These are phyloP conservation scores for Philopotamus ludificatus DNA, from an alignment of 1,140 invertebrate genomes.

Conservation along the genomic window DNA sequence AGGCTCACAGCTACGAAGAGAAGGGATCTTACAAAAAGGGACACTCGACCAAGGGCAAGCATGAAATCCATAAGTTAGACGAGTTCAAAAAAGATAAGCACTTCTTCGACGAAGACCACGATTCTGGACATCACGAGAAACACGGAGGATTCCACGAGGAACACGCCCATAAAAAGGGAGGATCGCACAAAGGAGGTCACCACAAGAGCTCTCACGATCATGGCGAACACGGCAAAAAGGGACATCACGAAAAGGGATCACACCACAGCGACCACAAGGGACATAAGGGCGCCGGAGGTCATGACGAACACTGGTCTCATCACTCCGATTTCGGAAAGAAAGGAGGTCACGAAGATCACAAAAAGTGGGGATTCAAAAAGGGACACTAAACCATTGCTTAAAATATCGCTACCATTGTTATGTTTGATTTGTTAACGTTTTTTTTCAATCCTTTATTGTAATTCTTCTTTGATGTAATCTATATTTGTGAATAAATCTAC, in stretches of 20 bases:
- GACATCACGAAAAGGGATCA: conserved; percentile 49
- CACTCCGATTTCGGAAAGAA: conserved; percentile 65
- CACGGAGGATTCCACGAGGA: conserved; percentile 67
- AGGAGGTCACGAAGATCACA: conserved; percentile 56
- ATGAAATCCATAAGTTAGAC: conserved; percentile 72
- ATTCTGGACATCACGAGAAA: conserved; percentile 68
- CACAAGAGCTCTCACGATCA: conserved; percentile 62
- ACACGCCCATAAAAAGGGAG: conserved; percentile 66
- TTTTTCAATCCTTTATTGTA: conserved; percentile 21
- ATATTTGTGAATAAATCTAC: conserved; percentile 37
- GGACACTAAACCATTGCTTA: conserved; percentile 47
- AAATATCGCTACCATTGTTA: conserved; percentile 27
- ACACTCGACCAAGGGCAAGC: conserved; percentile 73
- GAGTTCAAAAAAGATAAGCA: conserved; percentile 55
- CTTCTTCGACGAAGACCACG: conserved; percentile 76
- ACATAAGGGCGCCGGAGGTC: conserved; percentile 54
- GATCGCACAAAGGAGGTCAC: conserved; percentile 65
- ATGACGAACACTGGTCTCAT: conserved; percentile 59
- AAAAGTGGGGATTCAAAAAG: conserved; percentile 58
- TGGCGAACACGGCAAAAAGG: conserved; percentile 49
- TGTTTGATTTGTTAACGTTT: conserved; percentile 32
- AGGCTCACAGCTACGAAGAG: conserved; percentile 62
- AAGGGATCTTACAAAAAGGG: conserved; percentile 70
- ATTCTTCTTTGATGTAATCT: conserved; percentile 14
- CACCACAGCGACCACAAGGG: conserved; percentile 61